Percentiles rank a stretch among this genome's conserved stretches.
Conservation (phyloP, 2,113 vertebrate species). For the Aspidoscelis tigris region DNA sequence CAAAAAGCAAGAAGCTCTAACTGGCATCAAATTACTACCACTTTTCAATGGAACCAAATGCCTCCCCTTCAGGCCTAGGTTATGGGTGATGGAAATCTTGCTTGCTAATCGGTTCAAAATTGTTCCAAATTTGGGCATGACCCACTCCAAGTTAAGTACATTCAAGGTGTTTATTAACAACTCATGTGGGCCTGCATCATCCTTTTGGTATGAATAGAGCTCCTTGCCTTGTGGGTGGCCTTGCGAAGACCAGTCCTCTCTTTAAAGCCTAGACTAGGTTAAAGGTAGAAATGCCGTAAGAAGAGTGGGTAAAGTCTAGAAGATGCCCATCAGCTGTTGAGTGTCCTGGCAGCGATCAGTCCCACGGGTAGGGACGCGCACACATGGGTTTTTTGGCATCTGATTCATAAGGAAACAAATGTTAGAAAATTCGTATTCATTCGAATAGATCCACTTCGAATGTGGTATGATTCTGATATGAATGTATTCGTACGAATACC, state of each 20-base stretch:
- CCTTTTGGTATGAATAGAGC: neutral
- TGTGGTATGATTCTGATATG: no score
- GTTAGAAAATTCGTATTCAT: no score
- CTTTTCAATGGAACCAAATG: conserved; percentile 8
- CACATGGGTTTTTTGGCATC: no score
- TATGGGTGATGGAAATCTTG: conserved; percentile 3
- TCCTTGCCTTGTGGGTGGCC: neutral
- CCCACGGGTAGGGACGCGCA: no score
- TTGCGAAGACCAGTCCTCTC: neutral
- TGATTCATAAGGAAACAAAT: no score
- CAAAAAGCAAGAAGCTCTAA: neutral
- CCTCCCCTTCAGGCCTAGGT: neutral
- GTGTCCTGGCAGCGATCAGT: neutral
- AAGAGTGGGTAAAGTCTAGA: neutral
- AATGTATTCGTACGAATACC: no score
- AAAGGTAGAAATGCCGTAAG: neutral
- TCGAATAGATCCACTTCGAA: no score
- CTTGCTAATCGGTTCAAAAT: conserved; percentile 23
- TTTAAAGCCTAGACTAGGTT: neutral
- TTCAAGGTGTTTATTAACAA: conserved; percentile 13
- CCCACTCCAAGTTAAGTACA: conserved; percentile 1
- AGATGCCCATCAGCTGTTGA: neutral
- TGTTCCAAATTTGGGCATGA: conserved; percentile 17
- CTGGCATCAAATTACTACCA: neutral
- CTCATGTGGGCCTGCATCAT: neutral